Evolutionary conservation across 2,113 vertebrate species (phyloP).

Genomic region (Brachypteracias leptosomus): DNA sequence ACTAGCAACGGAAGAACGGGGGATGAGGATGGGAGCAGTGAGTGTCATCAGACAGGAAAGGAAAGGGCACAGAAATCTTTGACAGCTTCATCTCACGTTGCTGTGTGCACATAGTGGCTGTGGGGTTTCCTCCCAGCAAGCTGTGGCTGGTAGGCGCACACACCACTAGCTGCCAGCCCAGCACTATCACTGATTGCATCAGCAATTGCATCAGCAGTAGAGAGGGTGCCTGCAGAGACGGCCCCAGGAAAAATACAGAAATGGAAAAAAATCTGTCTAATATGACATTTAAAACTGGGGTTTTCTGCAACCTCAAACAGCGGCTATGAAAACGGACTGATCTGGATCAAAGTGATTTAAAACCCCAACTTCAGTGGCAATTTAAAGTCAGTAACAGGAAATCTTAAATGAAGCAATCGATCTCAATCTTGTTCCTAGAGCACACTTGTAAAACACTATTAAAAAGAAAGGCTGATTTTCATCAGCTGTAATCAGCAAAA

Average conservation of each 20-base stretch:
- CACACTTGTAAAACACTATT: neutral
- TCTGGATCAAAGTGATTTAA: neutral
- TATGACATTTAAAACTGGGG: neutral
- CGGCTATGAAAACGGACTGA: rapidly evolving
- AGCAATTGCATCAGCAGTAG: neutral
- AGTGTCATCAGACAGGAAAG: neutral
- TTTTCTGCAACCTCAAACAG: neutral
- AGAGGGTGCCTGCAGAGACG: neutral
- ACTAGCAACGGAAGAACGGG: neutral
- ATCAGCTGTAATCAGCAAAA: neutral
- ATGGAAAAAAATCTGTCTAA: neutral
- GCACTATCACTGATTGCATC: neutral
- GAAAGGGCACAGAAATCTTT: neutral
- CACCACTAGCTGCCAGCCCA: neutral
- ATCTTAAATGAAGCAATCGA: neutral
- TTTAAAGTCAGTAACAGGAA: neutral
- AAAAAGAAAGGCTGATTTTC: neutral
- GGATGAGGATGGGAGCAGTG: neutral
- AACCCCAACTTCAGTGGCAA: neutral
- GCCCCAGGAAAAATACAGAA: neutral
- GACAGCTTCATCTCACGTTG: neutral
- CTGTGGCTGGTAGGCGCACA: neutral
- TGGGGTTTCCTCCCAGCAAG: neutral
- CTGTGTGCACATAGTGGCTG: rapidly evolving
- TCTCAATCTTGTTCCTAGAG: slow-evolving; percentile 4